These are phyloP conservation scores for Orthochromis malagaraziensis DNA, from an alignment of 2,113 vertebrate genomes.

Conservation along the genomic window DNA sequence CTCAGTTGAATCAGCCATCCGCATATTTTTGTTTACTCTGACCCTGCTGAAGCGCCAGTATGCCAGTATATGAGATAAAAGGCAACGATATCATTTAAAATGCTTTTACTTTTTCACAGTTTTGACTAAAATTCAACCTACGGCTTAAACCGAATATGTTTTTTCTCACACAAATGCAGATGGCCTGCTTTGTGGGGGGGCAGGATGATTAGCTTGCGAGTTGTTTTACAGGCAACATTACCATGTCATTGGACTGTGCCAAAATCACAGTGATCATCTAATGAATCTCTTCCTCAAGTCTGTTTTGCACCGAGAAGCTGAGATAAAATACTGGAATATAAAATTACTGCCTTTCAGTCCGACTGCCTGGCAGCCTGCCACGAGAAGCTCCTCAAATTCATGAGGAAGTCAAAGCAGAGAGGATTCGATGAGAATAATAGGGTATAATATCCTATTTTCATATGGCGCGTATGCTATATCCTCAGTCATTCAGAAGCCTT, in stretches of 20 bases:
- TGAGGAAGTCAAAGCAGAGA: conserved; percentile 40
- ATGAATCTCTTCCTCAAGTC: conserved; percentile 11
- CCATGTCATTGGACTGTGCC: background rate
- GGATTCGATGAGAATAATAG: conserved; percentile 40
- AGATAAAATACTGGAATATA: conserved; percentile 41
- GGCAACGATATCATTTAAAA: background rate
- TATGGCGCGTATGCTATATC: background rate
- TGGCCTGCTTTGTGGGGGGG: background rate
- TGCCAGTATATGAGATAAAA: background rate
- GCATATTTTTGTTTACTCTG: background rate
- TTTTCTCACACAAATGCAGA: background rate
- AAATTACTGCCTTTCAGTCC: conserved; percentile 49
- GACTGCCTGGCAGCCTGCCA: conserved; percentile 59
- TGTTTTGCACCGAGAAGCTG: conserved; percentile 5
- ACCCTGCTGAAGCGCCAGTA: background rate
- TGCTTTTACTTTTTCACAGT: background rate
- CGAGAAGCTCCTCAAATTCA: conserved; percentile 47
- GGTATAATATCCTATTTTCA: conserved; percentile 22
- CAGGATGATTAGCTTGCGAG: background rate
- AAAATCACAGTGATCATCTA: conserved; percentile 17
- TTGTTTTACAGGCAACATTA: background rate
- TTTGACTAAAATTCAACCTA: background rate
- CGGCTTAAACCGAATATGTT: background rate
- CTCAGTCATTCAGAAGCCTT: conserved; percentile 3
- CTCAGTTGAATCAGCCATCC: background rate